Conservation (phyloP, 2,113 vertebrate species). For the Ameiurus melas region DNA sequence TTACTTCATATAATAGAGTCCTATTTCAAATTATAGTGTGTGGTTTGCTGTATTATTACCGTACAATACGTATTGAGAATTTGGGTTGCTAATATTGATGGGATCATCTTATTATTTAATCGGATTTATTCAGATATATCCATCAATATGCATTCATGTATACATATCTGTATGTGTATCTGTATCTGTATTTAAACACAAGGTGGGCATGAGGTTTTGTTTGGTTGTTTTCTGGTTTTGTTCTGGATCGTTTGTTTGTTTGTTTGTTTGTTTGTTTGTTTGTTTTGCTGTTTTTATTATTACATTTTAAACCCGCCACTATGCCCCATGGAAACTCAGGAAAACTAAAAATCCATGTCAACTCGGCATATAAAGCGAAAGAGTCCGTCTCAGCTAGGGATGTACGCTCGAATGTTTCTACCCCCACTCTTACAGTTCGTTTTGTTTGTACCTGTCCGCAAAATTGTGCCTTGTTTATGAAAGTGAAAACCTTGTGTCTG, state of each 20-base stretch:
- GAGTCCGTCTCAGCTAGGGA: background rate
- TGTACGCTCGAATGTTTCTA: background rate
- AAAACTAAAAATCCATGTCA: background rate
- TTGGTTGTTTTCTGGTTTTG: background rate
- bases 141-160: background rate
- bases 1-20: too few relatives aligned
- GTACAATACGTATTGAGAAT: background rate
- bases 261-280: background rate
- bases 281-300: background rate
- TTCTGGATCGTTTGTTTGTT: background rate
- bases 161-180: background rate
- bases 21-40: background rate
- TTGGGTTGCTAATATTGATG: background rate
- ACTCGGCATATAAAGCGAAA: too few relatives aligned
- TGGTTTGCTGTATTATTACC: background rate
- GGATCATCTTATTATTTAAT: background rate
- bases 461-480: background rate
- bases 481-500: background rate
- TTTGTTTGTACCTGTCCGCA: background rate
- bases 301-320: background rate
- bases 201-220: background rate
- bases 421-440: too few relatives aligned
- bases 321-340: background rate
- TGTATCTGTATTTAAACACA: background rate
- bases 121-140: background rate